Conservation (phyloP, 2,797 vertebrate genomes). For the Paratrypauchen microcephalus region DNA sequence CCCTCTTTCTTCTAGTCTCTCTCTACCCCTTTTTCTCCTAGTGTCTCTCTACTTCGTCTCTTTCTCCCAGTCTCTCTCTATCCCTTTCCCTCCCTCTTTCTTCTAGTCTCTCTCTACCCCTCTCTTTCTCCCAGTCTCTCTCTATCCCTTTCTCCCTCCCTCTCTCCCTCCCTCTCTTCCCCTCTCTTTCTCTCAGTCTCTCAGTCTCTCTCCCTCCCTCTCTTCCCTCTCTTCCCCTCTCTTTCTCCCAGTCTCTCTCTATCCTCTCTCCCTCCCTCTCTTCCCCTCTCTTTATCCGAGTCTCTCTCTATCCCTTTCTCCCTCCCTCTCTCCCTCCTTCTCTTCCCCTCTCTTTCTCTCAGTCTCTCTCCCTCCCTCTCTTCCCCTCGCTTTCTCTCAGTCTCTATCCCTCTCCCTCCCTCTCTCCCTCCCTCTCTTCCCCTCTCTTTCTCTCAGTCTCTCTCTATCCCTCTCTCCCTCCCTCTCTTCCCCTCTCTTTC, state of each 20-base stretch:
- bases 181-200: conserved; percentile 34
- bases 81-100: background rate
- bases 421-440: conserved; percentile 35
- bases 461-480: background rate
- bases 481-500: background rate
- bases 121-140: too few relatives aligned
- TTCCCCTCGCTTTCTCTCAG: too few relatives aligned
- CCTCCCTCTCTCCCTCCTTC: too few relatives aligned
- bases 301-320: too few relatives aligned
- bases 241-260: background rate
- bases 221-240: too few relatives aligned
- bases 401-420: too few relatives aligned
- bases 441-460: conserved; percentile 37
- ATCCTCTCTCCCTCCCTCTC: background rate
- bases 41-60: too few relatives aligned
- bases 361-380: background rate
- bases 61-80: background rate
- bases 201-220: conserved; percentile 36
- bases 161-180: background rate
- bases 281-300: background rate
- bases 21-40: background rate
- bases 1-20: background rate
- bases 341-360: background rate
- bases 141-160: background rate
- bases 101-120: background rate